Conservation (phyloP, 2,113 vertebrate genomes). For the Neopipo cinnamomea region DNA sequence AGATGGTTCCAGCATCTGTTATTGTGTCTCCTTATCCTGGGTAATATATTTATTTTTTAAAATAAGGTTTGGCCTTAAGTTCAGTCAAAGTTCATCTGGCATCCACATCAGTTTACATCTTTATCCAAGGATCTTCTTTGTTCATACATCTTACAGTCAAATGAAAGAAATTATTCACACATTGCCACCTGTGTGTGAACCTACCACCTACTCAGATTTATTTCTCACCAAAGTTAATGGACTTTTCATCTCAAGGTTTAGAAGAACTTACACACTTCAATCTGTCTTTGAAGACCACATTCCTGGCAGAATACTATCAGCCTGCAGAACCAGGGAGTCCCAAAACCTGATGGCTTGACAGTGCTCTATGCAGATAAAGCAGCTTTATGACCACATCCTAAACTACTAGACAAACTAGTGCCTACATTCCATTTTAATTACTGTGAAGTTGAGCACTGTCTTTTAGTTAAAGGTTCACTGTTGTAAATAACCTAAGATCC, state of each 20-base stretch:
- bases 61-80: slow-evolving; percentile 30
- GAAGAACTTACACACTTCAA: not conserved
- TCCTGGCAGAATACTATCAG: not conserved
- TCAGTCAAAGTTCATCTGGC: slow-evolving; percentile 64
- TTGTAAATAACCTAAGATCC: not conserved
- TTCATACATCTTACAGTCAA: slow-evolving; percentile 33
- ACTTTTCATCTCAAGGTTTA: not conserved
- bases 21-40: slow-evolving; percentile 23
- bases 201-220: slow-evolving; percentile 32
- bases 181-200: slow-evolving; percentile 34
- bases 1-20: slow-evolving; percentile 59
- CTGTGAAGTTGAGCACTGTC: not conserved
- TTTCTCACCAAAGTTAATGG: not conserved
- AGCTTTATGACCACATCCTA: not conserved
- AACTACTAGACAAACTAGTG: not conserved
- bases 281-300: not conserved
- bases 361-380: not conserved
- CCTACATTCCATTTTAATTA: not conserved
- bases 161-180: slow-evolving; percentile 40
- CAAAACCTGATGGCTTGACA: not conserved
- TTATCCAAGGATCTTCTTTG: slow-evolving; percentile 40
- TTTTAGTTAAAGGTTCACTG: not conserved
- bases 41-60: slow-evolving; percentile 39
- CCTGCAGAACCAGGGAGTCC: not conserved
- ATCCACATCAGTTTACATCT: slow-evolving; percentile 25